Evolutionary conservation across 2,113 vertebrate genomes (phyloP).

Genomic region (Burhinus oedicnemus): DNA sequence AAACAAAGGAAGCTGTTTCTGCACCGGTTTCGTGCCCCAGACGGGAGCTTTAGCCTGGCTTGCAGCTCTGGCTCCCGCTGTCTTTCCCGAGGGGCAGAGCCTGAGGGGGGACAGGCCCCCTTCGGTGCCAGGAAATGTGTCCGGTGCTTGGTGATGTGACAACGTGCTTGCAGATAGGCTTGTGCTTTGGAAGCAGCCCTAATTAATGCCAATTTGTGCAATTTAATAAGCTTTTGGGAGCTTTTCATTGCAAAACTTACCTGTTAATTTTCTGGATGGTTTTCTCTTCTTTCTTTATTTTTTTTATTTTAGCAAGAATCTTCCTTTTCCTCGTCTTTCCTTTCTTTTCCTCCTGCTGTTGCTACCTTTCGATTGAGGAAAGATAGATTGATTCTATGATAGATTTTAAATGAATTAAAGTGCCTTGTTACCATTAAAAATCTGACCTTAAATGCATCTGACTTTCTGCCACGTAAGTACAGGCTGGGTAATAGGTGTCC

Average conservation of each 20-base stretch:
- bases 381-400: background rate
- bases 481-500: background rate
- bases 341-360: background rate
- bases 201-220: background rate
- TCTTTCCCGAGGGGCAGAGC: background rate
- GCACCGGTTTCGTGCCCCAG: accelerated
- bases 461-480: background rate
- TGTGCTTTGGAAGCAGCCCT: background rate
- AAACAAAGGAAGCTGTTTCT: background rate
- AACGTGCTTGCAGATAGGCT: background rate
- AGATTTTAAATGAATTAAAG: background rate
- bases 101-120: background rate
- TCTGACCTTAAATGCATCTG: background rate
- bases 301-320: background rate
- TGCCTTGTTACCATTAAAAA: background rate
- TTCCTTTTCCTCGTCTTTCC: background rate
- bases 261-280: background rate
- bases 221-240: background rate
- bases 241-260: background rate
- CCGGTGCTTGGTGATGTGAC: too few relatives aligned
- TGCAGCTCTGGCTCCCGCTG: background rate
- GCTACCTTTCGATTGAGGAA: background rate
- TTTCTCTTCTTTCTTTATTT: background rate
- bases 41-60: background rate
- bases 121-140: background rate